These are phyloP conservation scores for Enteromius thamalakanensis DNA, from an alignment of 2,797 vertebrate genomes.

Conservation along the genomic window DNA sequence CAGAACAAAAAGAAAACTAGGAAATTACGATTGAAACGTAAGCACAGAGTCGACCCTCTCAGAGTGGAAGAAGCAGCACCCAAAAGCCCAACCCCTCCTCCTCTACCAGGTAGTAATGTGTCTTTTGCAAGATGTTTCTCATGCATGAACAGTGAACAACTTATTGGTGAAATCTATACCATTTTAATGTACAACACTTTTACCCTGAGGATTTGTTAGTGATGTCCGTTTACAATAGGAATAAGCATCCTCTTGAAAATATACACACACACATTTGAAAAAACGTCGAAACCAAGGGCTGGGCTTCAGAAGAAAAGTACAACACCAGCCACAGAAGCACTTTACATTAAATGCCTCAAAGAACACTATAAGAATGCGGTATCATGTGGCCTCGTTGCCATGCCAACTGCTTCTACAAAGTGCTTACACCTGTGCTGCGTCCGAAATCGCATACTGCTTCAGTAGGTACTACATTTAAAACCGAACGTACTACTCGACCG, in stretches of 20 bases:
- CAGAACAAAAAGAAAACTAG: slow-evolving; percentile 86
- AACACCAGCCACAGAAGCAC: not conserved
- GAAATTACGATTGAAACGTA: slow-evolving; percentile 89
- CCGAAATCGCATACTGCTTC: no score
- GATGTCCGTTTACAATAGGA: not conserved
- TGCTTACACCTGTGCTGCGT: no score
- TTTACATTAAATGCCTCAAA: not conserved
- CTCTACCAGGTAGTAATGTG: slow-evolving; percentile 80
- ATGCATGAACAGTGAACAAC: not conserved
- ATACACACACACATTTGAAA: not conserved
- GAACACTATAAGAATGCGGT: not conserved
- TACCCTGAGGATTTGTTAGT: not conserved
- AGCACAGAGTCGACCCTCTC: slow-evolving; percentile 89
- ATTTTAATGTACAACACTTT: no score
- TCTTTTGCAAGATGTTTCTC: not conserved
- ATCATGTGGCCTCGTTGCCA: not conserved
- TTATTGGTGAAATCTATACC: not conserved
- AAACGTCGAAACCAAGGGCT: not conserved
- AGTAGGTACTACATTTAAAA: no score
- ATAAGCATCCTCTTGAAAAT: not conserved
- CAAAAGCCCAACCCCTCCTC: slow-evolving; percentile 80
- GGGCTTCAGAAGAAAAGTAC: not conserved
- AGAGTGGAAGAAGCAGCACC: slow-evolving; percentile 79
- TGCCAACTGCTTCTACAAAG: not conserved
- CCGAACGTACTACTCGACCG: no score